These are phyloP conservation scores for Orthonychiurus folsomi DNA, from an alignment of 2,888 invertebrate species.

Conservation along the genomic window DNA sequence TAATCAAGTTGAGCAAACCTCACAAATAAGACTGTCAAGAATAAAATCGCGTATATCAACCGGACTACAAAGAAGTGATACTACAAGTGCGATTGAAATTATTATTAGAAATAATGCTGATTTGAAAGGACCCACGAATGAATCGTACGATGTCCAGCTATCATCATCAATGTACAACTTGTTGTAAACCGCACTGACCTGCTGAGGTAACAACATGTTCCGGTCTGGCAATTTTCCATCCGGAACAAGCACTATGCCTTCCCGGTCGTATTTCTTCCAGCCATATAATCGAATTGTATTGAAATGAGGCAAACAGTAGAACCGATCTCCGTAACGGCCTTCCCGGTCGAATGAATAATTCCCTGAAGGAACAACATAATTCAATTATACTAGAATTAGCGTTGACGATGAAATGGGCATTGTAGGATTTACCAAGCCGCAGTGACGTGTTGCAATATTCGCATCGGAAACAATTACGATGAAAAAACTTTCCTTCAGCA, in stretches of 20 bases:
- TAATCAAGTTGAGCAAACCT: too few relatives aligned
- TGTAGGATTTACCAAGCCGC: conserved; percentile 57
- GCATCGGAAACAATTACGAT: conserved; percentile 88
- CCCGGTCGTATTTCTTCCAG: conserved; percentile 39
- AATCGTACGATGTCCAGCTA: conserved; percentile 16
- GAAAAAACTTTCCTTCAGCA: conserved; percentile 82
- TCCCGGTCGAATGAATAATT: conserved; percentile 64
- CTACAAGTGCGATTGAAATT: conserved; percentile 27
- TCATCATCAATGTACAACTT: not conserved
- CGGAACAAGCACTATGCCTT: conserved; percentile 10
- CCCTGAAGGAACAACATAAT: conserved; percentile 43
- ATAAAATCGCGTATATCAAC: conserved; percentile 35
- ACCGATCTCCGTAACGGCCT: conserved; percentile 57
- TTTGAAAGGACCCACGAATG: conserved; percentile 27
- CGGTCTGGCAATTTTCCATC: conserved; percentile 12
- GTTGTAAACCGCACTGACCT: conserved; percentile 25
- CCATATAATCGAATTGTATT: conserved; percentile 35
- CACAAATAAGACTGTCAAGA: conserved; percentile 27
- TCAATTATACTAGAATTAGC: not conserved
- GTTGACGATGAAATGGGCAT: too few relatives aligned
- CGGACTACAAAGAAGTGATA: conserved; percentile 33
- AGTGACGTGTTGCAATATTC: conserved; percentile 81
- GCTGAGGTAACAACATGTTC: conserved; percentile 18
- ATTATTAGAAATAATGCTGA: conserved; percentile 30
- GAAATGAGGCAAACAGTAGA: conserved; percentile 54